These are phyloP conservation scores for Margaritifera margaritifera DNA, from an alignment of 2,888 invertebrate genomes.

Conservation along the genomic window DNA sequence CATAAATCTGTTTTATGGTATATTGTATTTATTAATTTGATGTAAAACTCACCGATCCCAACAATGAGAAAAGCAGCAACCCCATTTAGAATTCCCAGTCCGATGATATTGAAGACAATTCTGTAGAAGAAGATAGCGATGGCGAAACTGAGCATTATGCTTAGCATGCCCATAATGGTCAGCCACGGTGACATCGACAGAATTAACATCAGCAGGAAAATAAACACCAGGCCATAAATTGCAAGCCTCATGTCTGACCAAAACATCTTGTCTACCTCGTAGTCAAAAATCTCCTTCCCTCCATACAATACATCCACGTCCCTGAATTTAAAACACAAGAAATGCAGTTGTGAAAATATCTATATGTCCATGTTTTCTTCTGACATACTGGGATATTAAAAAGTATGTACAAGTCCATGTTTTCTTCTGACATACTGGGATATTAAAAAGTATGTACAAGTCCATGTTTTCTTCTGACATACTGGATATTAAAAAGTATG, in stretches of 20 bases:
- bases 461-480: too few relatives aligned
- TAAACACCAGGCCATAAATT: slow-evolving; percentile 50
- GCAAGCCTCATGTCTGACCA: slow-evolving; percentile 67
- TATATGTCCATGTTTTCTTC: not conserved
- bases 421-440: too few relatives aligned
- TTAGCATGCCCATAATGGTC: slow-evolving; percentile 58
- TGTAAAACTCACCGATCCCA: slow-evolving; percentile 63
- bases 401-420: not conserved
- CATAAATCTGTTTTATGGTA: not conserved
- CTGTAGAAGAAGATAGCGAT: slow-evolving; percentile 67
- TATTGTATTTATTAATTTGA: not conserved
- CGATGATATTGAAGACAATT: slow-evolving; percentile 56
- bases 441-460: too few relatives aligned
- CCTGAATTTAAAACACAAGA: slow-evolving; percentile 41
- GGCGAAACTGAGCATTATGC: slow-evolving; percentile 64
- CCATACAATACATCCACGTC: slow-evolving; percentile 67
- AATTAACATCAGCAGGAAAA: slow-evolving; percentile 62
- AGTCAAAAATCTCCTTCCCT: slow-evolving; percentile 68
- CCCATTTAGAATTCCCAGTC: slow-evolving; percentile 67
- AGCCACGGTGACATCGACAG: slow-evolving; percentile 66
- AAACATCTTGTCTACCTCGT: slow-evolving; percentile 64
- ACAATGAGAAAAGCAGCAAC: slow-evolving; percentile 69
- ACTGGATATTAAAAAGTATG: too few relatives aligned
- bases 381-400: not conserved
- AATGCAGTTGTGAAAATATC: not conserved